Evolutionary conservation across 2,113 vertebrate species (phyloP).

Genomic region (Tupaia chinensis): DNA sequence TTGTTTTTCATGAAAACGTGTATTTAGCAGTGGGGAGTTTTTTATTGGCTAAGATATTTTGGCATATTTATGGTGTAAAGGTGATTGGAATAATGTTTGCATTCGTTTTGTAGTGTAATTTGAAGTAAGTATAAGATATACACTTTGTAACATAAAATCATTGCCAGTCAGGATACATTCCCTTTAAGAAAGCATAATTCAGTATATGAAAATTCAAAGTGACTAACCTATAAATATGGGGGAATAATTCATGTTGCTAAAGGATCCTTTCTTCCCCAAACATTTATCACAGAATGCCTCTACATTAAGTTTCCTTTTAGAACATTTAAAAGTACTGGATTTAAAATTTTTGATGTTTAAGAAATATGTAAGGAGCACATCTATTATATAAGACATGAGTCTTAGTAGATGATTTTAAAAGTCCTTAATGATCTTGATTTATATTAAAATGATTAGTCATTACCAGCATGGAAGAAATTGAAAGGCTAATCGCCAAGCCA

Average conservation of each 20-base stretch:
- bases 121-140: conserved; percentile 72
- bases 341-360: conserved; percentile 64
- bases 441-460: conserved; percentile 36
- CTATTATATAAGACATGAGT: background rate
- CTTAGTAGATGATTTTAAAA: conserved; percentile 48
- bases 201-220: conserved; percentile 79
- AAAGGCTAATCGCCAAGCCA: conserved; percentile 22
- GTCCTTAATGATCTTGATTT: conserved; percentile 56
- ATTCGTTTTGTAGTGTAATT: conserved; percentile 79
- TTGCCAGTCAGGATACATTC: conserved; percentile 71
- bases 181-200: conserved; percentile 72
- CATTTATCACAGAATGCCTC: conserved; percentile 74
- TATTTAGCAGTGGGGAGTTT: conserved; percentile 64
- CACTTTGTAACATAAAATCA: conserved; percentile 73
- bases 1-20: conserved; percentile 82
- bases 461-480: conserved; percentile 36
- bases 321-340: conserved; percentile 63
- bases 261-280: conserved; percentile 69
- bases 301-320: conserved; percentile 73
- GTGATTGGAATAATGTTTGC: conserved; percentile 82
- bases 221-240: conserved; percentile 71
- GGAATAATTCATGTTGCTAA: conserved; percentile 75
- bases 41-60: conserved; percentile 78
- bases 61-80: conserved; percentile 80
- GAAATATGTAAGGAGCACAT: conserved; percentile 35